Conservation (phyloP, 2,113 vertebrate species). For the Ameiurus melas region DNA sequence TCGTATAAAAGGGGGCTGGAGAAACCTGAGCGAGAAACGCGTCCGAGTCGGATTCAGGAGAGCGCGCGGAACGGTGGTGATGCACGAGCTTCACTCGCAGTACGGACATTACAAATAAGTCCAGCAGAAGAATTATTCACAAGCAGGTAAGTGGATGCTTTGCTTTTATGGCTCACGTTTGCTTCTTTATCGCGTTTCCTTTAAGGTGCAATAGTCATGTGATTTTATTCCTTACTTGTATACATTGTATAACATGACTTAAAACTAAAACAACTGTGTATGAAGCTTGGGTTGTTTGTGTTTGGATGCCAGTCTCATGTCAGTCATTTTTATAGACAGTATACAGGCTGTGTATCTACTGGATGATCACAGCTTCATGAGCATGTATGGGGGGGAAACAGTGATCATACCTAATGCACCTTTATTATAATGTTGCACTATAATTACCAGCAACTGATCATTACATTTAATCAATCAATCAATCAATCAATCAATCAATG, state of each 20-base stretch:
- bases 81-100: neutral
- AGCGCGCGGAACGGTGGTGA: slow-evolving; percentile 5
- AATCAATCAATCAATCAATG: neutral
- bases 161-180: neutral
- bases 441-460: neutral
- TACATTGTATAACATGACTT: neutral
- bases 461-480: neutral
- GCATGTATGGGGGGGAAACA: neutral
- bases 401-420: neutral
- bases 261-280: neutral
- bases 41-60: neutral
- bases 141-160: neutral
- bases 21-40: neutral
- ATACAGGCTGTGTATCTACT: neutral
- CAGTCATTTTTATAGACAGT: neutral
- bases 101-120: slow-evolving; percentile 15
- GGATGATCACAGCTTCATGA: neutral
- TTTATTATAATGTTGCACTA: neutral
- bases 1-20: neutral
- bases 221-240: neutral
- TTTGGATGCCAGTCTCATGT: neutral
- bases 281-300: neutral
- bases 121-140: neutral
- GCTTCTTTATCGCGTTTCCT: neutral
- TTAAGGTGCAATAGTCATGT: neutral